Conservation (phyloP, 2,888 invertebrate species). For the Sipunculus nudus region DNA sequence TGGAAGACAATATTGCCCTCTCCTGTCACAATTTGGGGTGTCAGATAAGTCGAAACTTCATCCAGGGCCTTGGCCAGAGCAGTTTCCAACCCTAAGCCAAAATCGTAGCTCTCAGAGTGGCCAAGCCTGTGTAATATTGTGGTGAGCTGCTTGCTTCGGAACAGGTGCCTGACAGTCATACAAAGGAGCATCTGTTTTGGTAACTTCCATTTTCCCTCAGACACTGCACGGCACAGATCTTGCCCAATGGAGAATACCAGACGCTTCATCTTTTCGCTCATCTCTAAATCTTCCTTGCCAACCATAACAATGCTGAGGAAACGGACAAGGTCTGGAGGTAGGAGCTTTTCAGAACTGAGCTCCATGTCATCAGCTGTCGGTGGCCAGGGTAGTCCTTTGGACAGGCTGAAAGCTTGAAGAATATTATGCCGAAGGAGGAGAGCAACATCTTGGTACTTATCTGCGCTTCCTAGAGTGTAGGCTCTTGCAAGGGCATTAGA, state of each 20-base stretch:
- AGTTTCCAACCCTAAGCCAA: constrained; percentile 9
- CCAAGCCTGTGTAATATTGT: constrained; percentile 15
- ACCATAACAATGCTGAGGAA: neutral
- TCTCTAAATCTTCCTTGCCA: neutral
- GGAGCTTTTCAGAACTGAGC: neutral
- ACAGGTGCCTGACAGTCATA: constrained; percentile 13
- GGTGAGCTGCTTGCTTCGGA: constrained; percentile 15
- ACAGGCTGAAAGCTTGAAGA: too few relatives aligned
- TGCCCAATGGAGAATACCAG: constrained; percentile 1
- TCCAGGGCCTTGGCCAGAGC: constrained; percentile 10
- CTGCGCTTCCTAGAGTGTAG: too few relatives aligned
- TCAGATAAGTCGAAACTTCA: constrained; percentile 10
- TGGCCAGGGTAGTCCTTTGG: too few relatives aligned
- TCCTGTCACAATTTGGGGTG: constrained; percentile 13
- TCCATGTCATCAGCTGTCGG: too few relatives aligned
- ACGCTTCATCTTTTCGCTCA: neutral
- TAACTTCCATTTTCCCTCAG: constrained; percentile 6
- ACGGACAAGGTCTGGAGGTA: neutral
- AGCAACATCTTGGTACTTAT: too few relatives aligned
- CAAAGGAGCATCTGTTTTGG: constrained; percentile 15
- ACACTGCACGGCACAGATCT: neutral
- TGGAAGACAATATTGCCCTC: constrained; percentile 14
- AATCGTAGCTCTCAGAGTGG: constrained; percentile 12
- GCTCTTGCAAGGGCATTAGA: too few relatives aligned
- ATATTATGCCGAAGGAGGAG: too few relatives aligned